Evolutionary conservation across 2,888 invertebrate genomes (phyloP), one percentile per base, ranked within the genome.

Genomic region (Zootermopsis nevadensis): DNA sequence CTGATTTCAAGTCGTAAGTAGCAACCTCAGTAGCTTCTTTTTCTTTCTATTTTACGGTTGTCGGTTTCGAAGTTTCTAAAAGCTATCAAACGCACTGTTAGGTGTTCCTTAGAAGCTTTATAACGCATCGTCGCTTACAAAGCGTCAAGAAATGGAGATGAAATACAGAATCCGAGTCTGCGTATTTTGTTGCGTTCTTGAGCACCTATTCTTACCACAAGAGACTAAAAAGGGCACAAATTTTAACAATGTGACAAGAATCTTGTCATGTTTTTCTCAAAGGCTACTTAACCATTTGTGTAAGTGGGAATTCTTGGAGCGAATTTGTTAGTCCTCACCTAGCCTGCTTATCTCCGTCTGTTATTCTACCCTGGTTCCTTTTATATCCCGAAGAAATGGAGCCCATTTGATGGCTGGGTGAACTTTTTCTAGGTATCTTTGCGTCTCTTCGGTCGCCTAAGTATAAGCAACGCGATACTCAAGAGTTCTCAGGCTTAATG

Each of bases 191-290:
- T 12, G 60, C 60, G n/a, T 27, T 27, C n/a, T 55, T 60, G 60
- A 27, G 6, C 60, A 8, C 60, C n/a, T 60, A 27, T 60, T 27
- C 27, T 60, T 60, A 27, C 48, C 15, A 8, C 8, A 48, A n/a
- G 27, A 27, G 60, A 27, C 27, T 38, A n/a, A 35, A 79, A 79
- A 79, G 79, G 38, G 53, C 24, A 74, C 0, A 60, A 31, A 15
- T 69, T 31, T 69, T 69, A 31, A 69, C 69, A 77, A 77, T 77
- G 77, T 77, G 82, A 83, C 83, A 83, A 83, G 53, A 55, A 72
- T 72, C 69, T 83, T 80, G 74, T 80, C 72, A 19, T 67, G 79
- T 72, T 72, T 77, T 83, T 53, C 48, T 53, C 38, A 15, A 27
- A 66, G 82, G 74, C 82, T 67, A 38, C 22, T 69, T 33, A 69